These are phyloP conservation scores for Ciconia nigra DNA, from an alignment of 2,797 vertebrate species.

Conservation along the genomic window DNA sequence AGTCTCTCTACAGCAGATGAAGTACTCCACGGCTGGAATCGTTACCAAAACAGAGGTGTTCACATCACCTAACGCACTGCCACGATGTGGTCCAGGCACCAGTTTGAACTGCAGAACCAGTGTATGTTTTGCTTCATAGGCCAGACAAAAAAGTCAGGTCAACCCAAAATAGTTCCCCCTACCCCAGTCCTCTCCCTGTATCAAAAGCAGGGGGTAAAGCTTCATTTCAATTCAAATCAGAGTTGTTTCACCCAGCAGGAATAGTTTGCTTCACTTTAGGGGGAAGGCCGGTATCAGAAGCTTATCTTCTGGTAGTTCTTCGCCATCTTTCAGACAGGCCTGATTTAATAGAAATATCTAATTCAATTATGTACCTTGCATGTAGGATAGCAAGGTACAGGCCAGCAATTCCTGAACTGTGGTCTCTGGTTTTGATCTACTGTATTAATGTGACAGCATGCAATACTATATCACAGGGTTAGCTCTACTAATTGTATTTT, in stretches of 20 bases:
- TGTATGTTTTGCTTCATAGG: background rate
- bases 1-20: background rate
- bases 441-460: background rate
- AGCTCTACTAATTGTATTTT: background rate
- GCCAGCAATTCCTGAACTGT: background rate
- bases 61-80: background rate
- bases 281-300: background rate
- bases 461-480: background rate
- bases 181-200: background rate
- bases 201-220: background rate
- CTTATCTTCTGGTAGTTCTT: background rate
- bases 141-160: background rate
- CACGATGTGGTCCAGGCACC: background rate
- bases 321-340: background rate
- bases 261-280: background rate
- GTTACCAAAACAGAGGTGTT: background rate
- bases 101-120: background rate
- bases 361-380: background rate
- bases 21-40: background rate
- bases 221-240: background rate
- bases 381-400: background rate
- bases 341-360: background rate
- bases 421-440: background rate
- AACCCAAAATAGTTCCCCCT: accelerated
- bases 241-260: background rate